These are phyloP conservation scores for Bellardia bayeri DNA, from an alignment of 2,888 invertebrate species.

Conservation along the genomic window DNA sequence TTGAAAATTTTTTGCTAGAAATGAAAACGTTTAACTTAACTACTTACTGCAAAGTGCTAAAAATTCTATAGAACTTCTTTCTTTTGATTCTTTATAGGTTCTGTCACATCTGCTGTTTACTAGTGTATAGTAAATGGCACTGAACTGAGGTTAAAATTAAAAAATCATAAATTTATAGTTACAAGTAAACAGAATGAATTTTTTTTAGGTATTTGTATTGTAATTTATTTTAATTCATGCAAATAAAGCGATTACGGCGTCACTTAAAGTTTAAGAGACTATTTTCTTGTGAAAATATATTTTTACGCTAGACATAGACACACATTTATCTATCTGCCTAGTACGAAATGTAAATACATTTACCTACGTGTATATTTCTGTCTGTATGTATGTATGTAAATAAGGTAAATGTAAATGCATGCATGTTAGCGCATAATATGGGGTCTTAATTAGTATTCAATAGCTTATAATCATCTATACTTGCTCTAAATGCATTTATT, in stretches of 20 bases:
- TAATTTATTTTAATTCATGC: slow-evolving; percentile 56
- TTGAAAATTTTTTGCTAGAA: too few species aligned
- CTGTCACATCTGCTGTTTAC: too few species aligned
- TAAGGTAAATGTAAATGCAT: background rate
- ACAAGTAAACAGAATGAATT: background rate
- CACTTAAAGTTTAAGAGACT: slow-evolving; percentile 57
- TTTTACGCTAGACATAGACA: slow-evolving; percentile 15
- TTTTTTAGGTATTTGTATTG: background rate
- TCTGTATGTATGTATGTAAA: background rate
- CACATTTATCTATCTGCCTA: background rate
- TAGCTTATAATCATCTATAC: slow-evolving; percentile 71
- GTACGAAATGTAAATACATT: background rate
- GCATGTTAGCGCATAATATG: slow-evolving; percentile 34
- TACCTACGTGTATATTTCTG: background rate
- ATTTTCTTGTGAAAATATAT: slow-evolving; percentile 7
- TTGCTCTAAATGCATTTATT: slow-evolving; percentile 74
- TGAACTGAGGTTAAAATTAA: background rate
- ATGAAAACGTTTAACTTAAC: too few species aligned
- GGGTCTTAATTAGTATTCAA: slow-evolving; percentile 72
- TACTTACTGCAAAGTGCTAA: too few species aligned
- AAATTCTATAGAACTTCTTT: too few species aligned
- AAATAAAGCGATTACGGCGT: slow-evolving; percentile 63
- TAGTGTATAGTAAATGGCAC: too few species aligned
- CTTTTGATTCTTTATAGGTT: too few species aligned
- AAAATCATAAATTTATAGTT: background rate